Evolutionary conservation across 2,888 invertebrate genomes (phyloP), one percentile per base, ranked within the genome.

Genomic region (Noctua janthina): DNA sequence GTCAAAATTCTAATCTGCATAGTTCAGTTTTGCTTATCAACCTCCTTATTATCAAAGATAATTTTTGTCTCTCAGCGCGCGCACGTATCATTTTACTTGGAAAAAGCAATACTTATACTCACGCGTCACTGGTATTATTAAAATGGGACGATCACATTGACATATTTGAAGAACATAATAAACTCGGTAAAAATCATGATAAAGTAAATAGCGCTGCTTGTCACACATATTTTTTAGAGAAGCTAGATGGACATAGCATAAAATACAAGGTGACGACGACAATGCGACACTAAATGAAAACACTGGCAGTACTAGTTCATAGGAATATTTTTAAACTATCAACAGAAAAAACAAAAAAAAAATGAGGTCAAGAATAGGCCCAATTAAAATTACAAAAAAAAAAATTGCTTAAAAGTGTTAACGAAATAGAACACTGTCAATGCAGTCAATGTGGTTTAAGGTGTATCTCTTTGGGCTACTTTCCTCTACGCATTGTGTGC

Each of bases 21-120:
- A 51, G 76, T 76, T 85, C 56, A 17, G 39, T 85, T 71, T 8
- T 68, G 79, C 74, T 68, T 20, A 35, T 15, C n/a, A 13, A 29
- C 64, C 29, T 78, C 78, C 62, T 62, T 46, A 79, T 74, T 79
- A 82, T 82, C 56, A 39, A 29, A 39, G 39, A 62, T 64, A 46
- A 67, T 43, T 71, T 43, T 71, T 43, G 29, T 66, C 67, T 76
- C 66, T 69, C 75, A 46, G n/a, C 59, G n/a, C 8, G 35, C 35
- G 35, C 29, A 68, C 59, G 39, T 64, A n/a, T 66, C 17, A 43
- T 74, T 59, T 66, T 74, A 46, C 69, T 43, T 39, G 43, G 59
- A 69, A 78, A 23, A 69, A 39, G 39, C 46, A 78, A 68, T 64
- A 69, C 62, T 20, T 10, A 62, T 35, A 76, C 35, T 72, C 56